A percentile compares a stretch with the other conserved stretches of the same genome.
These are phyloP conservation scores for Lineus longissimus DNA, from an alignment of 1,140 invertebrate genomes.

Conservation along the genomic window DNA sequence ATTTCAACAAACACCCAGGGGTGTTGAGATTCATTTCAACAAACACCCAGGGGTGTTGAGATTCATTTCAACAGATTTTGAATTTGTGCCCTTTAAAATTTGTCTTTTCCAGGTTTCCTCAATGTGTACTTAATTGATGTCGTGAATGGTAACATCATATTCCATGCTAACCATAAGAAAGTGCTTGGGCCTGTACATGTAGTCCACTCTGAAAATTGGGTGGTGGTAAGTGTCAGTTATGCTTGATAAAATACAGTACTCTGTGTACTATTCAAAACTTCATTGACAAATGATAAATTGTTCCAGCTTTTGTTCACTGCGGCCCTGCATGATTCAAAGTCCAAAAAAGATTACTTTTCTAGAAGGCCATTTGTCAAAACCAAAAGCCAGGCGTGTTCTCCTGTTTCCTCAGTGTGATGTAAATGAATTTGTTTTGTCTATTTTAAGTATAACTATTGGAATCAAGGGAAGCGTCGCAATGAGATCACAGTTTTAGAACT, in stretches of 20 bases:
- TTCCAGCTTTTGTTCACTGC: too few species aligned
- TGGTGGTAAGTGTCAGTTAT: slow-evolving; percentile 62
- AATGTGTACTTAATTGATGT: slow-evolving; percentile 85
- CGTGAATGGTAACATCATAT: slow-evolving; percentile 70
- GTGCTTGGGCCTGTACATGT: slow-evolving; percentile 79
- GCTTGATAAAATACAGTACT: slow-evolving; percentile 3
- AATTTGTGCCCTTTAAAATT: not conserved
- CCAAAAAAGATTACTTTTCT: too few species aligned
- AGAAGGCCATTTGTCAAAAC: too few species aligned
- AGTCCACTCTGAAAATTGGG: slow-evolving; percentile 95
- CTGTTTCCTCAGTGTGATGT: not conserved
- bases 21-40: too few species aligned
- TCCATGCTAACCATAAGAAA: slow-evolving; percentile 66
- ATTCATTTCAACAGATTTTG: not conserved
- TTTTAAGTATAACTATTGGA: slow-evolving; percentile 80
- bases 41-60: too few species aligned
- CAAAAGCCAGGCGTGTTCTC: not conserved
- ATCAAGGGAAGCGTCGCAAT: slow-evolving; percentile 84
- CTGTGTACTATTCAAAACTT: slow-evolving; percentile 4
- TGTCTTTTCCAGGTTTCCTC: slow-evolving; percentile 59
- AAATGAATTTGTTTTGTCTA: slow-evolving; percentile 11
- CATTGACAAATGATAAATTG: too few species aligned
- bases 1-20: too few species aligned
- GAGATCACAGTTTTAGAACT: slow-evolving; percentile 91
- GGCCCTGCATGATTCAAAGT: too few species aligned